phyloP scores from a whole-genome alignment of 2,888 invertebrate genomes.

The Temnothorax unifasciatus region DNA sequence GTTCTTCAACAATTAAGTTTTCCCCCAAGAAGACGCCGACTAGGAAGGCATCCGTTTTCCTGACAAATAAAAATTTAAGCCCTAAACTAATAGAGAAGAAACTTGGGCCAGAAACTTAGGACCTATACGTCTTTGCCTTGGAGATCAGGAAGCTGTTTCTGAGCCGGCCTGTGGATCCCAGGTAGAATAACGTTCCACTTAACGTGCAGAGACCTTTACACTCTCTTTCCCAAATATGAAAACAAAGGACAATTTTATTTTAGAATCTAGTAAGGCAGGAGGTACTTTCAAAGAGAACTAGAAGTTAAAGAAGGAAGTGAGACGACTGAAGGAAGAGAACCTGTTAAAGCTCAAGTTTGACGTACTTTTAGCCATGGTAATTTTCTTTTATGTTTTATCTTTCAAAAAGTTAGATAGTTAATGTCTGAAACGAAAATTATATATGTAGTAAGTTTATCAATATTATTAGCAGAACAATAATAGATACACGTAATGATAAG shows the following conservation, averaged over 20 bases:
- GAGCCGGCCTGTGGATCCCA: conserved; percentile 92
- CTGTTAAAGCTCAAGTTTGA: conserved; percentile 92
- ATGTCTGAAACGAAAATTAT: neutral
- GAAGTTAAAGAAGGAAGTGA: conserved; percentile 89
- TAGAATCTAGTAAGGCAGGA: conserved; percentile 89
- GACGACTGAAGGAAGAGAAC: conserved; percentile 92
- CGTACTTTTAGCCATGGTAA: conserved; percentile 92
- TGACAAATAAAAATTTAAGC: conserved; percentile 88
- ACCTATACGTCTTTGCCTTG: conserved; percentile 88
- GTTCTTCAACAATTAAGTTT: conserved; percentile 89
- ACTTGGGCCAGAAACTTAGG: conserved; percentile 88
- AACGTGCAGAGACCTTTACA: neutral
- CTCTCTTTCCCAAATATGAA: neutral
- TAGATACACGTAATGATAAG: neutral
- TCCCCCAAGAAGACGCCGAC: conserved; percentile 90
- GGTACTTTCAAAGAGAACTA: conserved; percentile 89
- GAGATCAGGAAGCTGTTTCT: conserved; percentile 90
- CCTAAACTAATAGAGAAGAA: conserved; percentile 89
- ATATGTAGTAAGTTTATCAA: neutral
- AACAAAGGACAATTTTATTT: conserved; percentile 23
- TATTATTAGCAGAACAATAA: neutral
- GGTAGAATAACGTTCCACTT: conserved; percentile 85
- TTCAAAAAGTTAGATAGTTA: neutral
- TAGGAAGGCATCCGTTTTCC: conserved; percentile 88
- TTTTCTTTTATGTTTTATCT: conserved; percentile 10